A percentile compares a stretch with the other conserved stretches of the same genome.
Evolutionary conservation across 1,140 invertebrate species (phyloP).

Genomic region (Cardiocondyla obscurior): DNA sequence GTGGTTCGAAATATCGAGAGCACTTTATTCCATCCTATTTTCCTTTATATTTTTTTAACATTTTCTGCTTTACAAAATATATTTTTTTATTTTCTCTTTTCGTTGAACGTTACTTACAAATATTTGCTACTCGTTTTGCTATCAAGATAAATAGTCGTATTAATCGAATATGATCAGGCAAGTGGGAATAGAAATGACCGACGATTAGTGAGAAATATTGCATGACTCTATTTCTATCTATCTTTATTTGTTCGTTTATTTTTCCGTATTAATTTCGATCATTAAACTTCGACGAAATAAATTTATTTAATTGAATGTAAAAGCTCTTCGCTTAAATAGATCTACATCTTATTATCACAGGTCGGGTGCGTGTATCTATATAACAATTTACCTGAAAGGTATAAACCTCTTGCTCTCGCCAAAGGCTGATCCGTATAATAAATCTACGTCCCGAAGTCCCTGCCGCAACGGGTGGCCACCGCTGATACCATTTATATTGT

Average conservation of each 20-base stretch:
- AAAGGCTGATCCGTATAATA: constrained; percentile 71
- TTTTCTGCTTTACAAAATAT: not conserved
- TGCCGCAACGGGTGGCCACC: constrained; percentile 74
- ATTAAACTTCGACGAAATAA: not conserved
- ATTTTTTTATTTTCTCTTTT: too few species aligned
- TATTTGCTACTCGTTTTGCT: not conserved
- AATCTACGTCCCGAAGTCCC: constrained; percentile 68
- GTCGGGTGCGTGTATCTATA: not conserved
- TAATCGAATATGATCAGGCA: not conserved
- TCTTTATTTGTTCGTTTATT: not conserved
- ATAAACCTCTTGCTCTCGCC: constrained; percentile 66
- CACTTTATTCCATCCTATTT: not conserved
- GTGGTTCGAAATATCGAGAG: not conserved
- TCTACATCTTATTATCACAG: not conserved
- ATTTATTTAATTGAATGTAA: not conserved
- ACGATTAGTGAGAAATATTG: too few species aligned
- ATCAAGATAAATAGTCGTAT: not conserved
- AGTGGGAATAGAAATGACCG: not conserved
- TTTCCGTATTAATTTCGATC: not conserved
- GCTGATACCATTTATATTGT: constrained; percentile 79
- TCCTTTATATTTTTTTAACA: not conserved
- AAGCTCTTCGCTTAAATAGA: not conserved
- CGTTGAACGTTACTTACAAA: not conserved
- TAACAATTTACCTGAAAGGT: constrained; percentile 59
- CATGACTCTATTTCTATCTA: not conserved